Evolutionary conservation across 2,888 invertebrate species (phyloP).

Genomic region (Sinohyriopsis cumingii): DNA sequence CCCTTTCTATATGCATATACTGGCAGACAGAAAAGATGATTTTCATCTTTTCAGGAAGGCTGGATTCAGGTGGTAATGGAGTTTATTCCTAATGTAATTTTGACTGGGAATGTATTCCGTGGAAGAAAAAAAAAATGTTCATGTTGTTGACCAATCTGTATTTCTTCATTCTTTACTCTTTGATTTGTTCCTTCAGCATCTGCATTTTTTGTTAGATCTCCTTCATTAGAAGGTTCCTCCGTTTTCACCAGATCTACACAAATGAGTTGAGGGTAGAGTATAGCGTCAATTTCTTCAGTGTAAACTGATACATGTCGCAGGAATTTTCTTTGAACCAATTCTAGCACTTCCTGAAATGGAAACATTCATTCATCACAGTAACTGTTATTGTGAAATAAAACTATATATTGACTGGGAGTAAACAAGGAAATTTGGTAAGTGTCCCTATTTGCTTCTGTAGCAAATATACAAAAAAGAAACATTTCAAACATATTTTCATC

Average conservation of each 20-base stretch:
- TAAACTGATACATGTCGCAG: conserved; percentile 58
- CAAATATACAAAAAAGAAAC: too few species aligned
- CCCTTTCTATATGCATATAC: too few species aligned
- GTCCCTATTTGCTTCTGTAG: too few species aligned
- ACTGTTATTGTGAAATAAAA: too few species aligned
- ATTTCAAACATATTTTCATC: too few species aligned
- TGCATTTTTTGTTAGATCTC: neutral
- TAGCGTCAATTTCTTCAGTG: conserved; percentile 44
- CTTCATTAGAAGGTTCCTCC: conserved; percentile 5
- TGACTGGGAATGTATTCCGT: neutral
- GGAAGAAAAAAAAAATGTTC: neutral
- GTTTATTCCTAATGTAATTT: neutral
- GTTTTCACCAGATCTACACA: conserved; percentile 52
- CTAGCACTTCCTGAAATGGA: conserved; percentile 62
- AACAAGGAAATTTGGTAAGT: too few species aligned
- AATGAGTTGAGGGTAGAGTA: conserved; percentile 58
- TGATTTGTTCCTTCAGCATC: conserved; percentile 15
- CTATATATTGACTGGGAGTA: too few species aligned
- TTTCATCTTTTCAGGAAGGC: too few species aligned
- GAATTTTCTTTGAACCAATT: conserved; percentile 67
- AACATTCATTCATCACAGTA: too few species aligned
- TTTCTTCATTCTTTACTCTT: conserved; percentile 5
- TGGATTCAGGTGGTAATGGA: too few species aligned
- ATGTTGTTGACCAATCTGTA: conserved; percentile 3
- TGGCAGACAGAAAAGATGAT: too few species aligned